Percentiles rank a stretch among this genome's conserved stretches.
Conservation (phyloP, 2,888 invertebrate genomes). For the Lordiphosa andalusiaca region DNA sequence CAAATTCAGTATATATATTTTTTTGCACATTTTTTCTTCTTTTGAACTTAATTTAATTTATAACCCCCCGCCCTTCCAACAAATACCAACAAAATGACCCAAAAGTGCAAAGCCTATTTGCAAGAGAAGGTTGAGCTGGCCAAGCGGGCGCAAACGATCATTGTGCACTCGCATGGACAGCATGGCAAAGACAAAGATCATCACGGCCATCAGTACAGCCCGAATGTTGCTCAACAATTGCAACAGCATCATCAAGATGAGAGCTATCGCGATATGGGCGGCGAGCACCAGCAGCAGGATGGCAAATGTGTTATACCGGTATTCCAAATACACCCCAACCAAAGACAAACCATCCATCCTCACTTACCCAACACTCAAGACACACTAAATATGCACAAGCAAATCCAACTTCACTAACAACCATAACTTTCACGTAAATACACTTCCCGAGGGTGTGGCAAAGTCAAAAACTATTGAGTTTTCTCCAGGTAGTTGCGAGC, state of each 20-base stretch:
- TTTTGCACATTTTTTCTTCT: slow-evolving; percentile 4
- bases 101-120: slow-evolving; percentile 77
- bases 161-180: slow-evolving; percentile 76
- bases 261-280: slow-evolving; percentile 80
- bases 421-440: slow-evolving; percentile 17
- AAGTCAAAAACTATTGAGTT: background rate
- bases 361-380: slow-evolving; percentile 34
- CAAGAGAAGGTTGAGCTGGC: slow-evolving; percentile 79
- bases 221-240: slow-evolving; percentile 63
- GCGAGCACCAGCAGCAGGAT: slow-evolving; percentile 55
- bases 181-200: slow-evolving; percentile 68
- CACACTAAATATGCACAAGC: slow-evolving; percentile 22
- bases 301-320: slow-evolving; percentile 80
- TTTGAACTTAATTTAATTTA: slow-evolving; percentile 57
- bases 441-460: slow-evolving; percentile 1
- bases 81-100: slow-evolving; percentile 13
- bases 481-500: no score
- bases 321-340: slow-evolving; percentile 60
- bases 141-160: slow-evolving; percentile 78
- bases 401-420: slow-evolving; percentile 12
- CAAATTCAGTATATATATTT: slow-evolving; percentile 21
- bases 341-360: slow-evolving; percentile 41
- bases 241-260: slow-evolving; percentile 73
- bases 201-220: slow-evolving; percentile 72
- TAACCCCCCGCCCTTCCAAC: slow-evolving; percentile 11